These are phyloP conservation scores for Eupithecia vulgata DNA, from an alignment of 2,888 invertebrate genomes.

Conservation along the genomic window DNA sequence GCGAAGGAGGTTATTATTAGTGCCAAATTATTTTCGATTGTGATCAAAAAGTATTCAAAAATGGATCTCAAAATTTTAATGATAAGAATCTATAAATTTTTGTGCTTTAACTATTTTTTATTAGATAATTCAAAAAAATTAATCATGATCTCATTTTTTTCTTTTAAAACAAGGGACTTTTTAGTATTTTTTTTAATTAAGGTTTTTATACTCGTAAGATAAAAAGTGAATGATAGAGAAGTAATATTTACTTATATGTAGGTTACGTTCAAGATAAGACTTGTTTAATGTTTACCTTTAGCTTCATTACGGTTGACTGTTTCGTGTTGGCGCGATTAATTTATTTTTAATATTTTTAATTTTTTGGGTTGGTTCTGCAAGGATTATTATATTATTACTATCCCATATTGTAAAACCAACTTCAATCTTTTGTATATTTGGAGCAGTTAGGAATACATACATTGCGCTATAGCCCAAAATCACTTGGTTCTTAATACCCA, in stretches of 20 bases:
- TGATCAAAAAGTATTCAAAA: constrained; percentile 20
- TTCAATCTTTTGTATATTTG: too few species aligned
- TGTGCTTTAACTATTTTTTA: not conserved
- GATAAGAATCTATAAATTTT: not conserved
- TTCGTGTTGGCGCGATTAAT: too few species aligned
- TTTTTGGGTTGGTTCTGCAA: too few species aligned
- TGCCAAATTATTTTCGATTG: constrained; percentile 24
- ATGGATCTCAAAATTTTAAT: constrained; percentile 28
- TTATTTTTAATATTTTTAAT: too few species aligned
- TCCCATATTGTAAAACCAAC: too few species aligned
- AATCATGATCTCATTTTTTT: not conserved
- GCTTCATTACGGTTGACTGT: not conserved
- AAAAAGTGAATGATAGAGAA: not conserved
- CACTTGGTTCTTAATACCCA: too few species aligned
- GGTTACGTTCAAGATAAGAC: not conserved
- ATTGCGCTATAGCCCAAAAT: too few species aligned
- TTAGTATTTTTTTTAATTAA: not conserved
- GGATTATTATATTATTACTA: too few species aligned
- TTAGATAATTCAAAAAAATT: not conserved
- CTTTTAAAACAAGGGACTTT: not conserved
- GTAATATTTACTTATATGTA: not conserved
- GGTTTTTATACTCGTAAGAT: not conserved
- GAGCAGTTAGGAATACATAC: too few species aligned
- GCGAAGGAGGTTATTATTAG: constrained; percentile 9
- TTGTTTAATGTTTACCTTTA: not conserved